phyloP scores from a whole-genome alignment of 2,113 vertebrate genomes.

The Nannospalax galili region DNA sequence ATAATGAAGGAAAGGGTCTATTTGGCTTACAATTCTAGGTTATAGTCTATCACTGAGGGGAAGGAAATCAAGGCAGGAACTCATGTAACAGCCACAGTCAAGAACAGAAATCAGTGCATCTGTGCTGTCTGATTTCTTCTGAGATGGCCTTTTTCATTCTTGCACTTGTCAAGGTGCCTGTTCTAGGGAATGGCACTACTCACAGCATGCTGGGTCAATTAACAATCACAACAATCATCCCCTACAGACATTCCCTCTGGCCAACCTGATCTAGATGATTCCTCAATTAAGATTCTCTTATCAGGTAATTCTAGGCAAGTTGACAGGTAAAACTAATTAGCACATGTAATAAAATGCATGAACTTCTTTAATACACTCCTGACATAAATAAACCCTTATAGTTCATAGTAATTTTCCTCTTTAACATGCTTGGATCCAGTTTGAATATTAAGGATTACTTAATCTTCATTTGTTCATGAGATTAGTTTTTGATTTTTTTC shows the following conservation, averaged over 20 bases:
- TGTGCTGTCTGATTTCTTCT: neutral
- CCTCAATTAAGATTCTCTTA: neutral
- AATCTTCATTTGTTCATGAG: neutral
- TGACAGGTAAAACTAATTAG: neutral
- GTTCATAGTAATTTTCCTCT: neutral
- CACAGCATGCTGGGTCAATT: neutral
- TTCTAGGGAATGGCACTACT: neutral
- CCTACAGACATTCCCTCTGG: neutral
- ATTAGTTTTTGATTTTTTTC: neutral
- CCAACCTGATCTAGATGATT: neutral
- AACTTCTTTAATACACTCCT: conserved; percentile 1
- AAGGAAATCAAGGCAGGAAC: neutral
- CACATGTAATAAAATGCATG: neutral
- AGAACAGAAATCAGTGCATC: neutral
- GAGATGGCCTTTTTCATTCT: neutral
- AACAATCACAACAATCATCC: neutral
- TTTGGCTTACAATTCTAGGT: neutral
- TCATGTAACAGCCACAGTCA: neutral
- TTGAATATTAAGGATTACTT: conserved; percentile 25
- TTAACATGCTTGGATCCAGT: neutral
- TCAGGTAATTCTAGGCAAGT: neutral
- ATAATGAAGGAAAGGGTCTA: neutral
- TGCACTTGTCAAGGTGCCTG: no score
- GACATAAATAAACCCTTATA: neutral
- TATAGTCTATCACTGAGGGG: neutral